These are phyloP conservation scores for Aleiodes sp. DNA, from an alignment of 1,140 invertebrate species.

Conservation along the genomic window DNA sequence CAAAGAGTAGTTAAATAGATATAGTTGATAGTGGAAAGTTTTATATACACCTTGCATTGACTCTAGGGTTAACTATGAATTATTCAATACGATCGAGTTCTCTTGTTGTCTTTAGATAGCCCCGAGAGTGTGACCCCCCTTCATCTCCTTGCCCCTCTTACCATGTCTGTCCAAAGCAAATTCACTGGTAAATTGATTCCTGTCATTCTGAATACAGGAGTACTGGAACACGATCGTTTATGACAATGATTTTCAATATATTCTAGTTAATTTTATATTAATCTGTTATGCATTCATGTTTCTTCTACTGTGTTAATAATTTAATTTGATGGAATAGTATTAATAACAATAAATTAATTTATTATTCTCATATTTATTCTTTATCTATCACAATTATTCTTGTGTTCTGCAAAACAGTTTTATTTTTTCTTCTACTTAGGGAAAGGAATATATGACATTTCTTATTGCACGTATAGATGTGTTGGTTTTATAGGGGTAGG, in stretches of 20 bases:
- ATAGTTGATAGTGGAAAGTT: neutral
- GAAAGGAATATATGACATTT: too few species aligned
- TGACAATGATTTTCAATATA: neutral
- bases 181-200: constrained; percentile 14
- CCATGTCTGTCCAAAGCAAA: neutral
- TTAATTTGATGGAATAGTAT: too few species aligned
- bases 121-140: neutral
- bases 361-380: too few species aligned
- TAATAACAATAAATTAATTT: too few species aligned
- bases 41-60: constrained; percentile 10
- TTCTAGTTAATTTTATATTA: neutral
- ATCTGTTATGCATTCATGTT: too few species aligned
- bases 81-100: constrained; percentile 22
- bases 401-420: too few species aligned
- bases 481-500: too few species aligned
- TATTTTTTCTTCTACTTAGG: too few species aligned
- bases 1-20: neutral
- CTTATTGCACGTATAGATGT: too few species aligned
- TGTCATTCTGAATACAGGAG: neutral
- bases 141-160: too few species aligned
- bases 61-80: constrained; percentile 12
- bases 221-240: neutral
- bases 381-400: too few species aligned
- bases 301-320: too few species aligned
- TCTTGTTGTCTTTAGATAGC: constrained; percentile 9